Base-by-base conservation (phyloP, 2,797 vertebrate genomes). In the Gymnodraco acuticeps region DNA sequence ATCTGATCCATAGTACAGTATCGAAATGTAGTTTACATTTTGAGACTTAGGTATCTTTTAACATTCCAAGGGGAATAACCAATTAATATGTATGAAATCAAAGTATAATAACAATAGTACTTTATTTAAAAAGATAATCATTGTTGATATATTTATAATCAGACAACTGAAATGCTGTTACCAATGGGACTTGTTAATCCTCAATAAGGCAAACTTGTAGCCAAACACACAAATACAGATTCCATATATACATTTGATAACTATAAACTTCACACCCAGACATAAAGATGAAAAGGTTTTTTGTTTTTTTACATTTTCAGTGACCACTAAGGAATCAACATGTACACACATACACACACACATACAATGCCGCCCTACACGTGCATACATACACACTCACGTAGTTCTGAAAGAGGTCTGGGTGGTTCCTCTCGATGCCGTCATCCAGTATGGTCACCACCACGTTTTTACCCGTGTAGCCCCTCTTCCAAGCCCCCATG, bases 381-480 rank as follows among this genome's bases (percentile, higher is more conserved):
- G 54, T 9, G 69, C 85, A 91, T 84, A 67, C 85, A 88, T 81
- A 82, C 70, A 92, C 81, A 98, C 98, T 97, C 94, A 99, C 98
- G 71, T 99, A 99, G 95, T 99, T 99, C 89, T 98, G 96, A 90
- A 95, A 90, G 79, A 98, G 95, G 84, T 99, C 98, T 1, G 98
- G 98, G 76, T 99, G 98, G 87, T 97, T 99, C 78, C 98, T 95
- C 91, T 99, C 98, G 1, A 99, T 99, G 83, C 98, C 98, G 0
- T 99, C 98, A 27, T 99, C 98, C 85, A 99, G 90, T 77, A 99
- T 99, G 70, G 98, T 99, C 82, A 99, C 96, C 81, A 99, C 98
- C 46, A 99, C 96, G 15, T 98, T 96, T 94, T 97, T 98, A n/a
- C 98, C 98, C 0, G 98, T 99, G 93, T 98, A 99, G 80, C 98